A percentile compares a stretch with the other conserved stretches of the same genome.
These are phyloP conservation scores for Peromyscus melanophrys DNA, from an alignment of 2,797 vertebrate genomes.

Conservation along the genomic window DNA sequence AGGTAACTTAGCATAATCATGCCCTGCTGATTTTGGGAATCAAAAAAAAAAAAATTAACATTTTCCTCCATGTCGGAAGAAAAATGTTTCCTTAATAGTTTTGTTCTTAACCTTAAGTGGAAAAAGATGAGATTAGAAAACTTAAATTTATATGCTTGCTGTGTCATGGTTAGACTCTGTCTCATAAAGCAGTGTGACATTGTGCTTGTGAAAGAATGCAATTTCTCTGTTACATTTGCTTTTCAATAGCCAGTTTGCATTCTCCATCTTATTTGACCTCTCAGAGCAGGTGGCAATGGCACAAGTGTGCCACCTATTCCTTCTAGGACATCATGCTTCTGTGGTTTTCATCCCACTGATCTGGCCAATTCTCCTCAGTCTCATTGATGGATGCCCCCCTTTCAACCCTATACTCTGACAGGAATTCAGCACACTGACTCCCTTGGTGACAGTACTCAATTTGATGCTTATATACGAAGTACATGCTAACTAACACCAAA, in stretches of 20 bases:
- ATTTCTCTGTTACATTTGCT: neutral
- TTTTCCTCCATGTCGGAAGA: conserved; percentile 15
- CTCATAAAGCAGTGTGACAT: conserved; percentile 2
- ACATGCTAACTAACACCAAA: neutral
- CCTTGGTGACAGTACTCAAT: neutral
- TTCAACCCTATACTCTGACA: neutral
- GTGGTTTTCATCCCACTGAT: neutral
- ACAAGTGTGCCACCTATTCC: neutral
- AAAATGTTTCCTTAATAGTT: conserved; percentile 70
- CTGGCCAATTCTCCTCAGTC: neutral
- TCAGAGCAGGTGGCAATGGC: neutral
- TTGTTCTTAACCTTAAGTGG: conserved; percentile 67
- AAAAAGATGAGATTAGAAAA: conserved; percentile 53
- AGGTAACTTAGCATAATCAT: conserved; percentile 55
- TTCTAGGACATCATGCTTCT: neutral
- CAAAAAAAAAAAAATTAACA: conserved; percentile 45
- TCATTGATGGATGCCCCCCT: neutral
- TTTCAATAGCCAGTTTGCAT: neutral
- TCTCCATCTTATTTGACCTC: neutral
- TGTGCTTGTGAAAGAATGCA: neutral
- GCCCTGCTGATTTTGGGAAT: conserved; percentile 2
- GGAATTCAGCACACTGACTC: neutral
- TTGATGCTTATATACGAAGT: neutral
- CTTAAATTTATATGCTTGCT: conserved; percentile 48
- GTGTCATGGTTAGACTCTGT: neutral